phyloP scores from a whole-genome alignment of 2,888 invertebrate species.

The Furcula furcula region DNA sequence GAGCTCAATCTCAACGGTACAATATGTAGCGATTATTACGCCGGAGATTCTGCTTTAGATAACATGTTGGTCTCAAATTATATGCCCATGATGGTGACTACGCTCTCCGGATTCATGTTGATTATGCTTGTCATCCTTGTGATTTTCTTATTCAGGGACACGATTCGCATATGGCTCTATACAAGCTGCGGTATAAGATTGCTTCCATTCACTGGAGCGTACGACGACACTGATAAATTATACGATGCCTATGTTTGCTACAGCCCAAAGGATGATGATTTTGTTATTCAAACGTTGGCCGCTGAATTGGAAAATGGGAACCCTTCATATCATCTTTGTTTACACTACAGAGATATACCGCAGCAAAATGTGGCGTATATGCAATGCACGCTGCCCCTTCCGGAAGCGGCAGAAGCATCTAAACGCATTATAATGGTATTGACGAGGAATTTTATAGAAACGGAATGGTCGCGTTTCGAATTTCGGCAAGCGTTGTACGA shows the following conservation, averaged over 20 bases:
- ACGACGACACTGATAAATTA: constrained; percentile 91
- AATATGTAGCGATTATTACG: constrained; percentile 92
- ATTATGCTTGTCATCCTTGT: constrained; percentile 89
- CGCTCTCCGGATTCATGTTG: constrained; percentile 88
- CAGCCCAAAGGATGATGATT: constrained; percentile 95
- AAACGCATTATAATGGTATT: constrained; percentile 92
- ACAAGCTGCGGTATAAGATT: constrained; percentile 92
- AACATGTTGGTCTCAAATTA: constrained; percentile 92
- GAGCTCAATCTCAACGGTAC: constrained; percentile 92
- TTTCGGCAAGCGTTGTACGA: constrained; percentile 94
- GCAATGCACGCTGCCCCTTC: constrained; percentile 87
- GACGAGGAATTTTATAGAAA: constrained; percentile 93
- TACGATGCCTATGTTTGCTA: constrained; percentile 97
- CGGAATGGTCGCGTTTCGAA: constrained; percentile 96
- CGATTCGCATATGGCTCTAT: constrained; percentile 93
- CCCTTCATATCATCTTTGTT: constrained; percentile 90
- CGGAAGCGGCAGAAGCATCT: constrained; percentile 94
- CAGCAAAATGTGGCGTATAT: constrained; percentile 85
- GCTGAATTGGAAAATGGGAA: constrained; percentile 92
- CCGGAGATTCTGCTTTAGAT: constrained; percentile 90
- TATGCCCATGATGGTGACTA: constrained; percentile 90
- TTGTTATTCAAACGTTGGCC: constrained; percentile 92
- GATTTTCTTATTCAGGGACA: constrained; percentile 92
- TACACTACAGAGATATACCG: constrained; percentile 93
- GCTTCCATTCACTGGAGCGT: constrained; percentile 86